Evolutionary conservation across 2,797 vertebrate species (phyloP).

Genomic region (Rhinogobio ventralis): DNA sequence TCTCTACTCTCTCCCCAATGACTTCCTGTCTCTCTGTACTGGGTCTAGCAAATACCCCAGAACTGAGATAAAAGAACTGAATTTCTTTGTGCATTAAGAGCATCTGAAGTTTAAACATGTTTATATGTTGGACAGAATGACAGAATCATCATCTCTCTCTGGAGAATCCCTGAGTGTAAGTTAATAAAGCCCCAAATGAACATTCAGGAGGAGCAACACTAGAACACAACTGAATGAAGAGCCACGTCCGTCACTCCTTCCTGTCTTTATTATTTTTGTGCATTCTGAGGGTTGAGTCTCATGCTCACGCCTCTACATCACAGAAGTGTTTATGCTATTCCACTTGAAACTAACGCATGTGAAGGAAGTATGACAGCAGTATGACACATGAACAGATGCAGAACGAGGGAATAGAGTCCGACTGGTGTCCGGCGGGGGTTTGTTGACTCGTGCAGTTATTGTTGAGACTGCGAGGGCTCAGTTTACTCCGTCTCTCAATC

Average conservation of each 20-base stretch:
- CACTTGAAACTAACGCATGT: background rate
- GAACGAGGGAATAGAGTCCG: background rate
- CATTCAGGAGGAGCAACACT: no score
- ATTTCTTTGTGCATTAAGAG: background rate
- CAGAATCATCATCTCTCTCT: background rate
- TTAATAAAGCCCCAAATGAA: background rate
- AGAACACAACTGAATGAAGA: background rate
- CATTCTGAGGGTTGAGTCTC: background rate
- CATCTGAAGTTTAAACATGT: background rate
- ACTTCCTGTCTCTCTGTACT: background rate
- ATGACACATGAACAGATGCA: background rate
- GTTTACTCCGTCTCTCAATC: conserved; percentile 10
- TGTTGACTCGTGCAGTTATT: background rate
- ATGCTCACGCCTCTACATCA: background rate
- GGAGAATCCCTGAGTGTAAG: background rate
- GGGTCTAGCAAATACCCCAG: background rate
- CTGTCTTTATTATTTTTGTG: background rate
- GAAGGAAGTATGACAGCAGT: background rate
- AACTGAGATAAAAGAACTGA: no score
- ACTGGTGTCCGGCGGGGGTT: background rate
- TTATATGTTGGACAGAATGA: background rate
- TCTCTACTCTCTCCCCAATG: background rate
- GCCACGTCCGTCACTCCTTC: background rate
- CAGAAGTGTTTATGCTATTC: background rate
- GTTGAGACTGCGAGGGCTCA: conserved; percentile 12